A percentile compares a stretch with the other conserved stretches of the same genome.
These are phyloP conservation scores for Callionymus lyra DNA, from an alignment of 2,113 vertebrate species.

Conservation along the genomic window DNA sequence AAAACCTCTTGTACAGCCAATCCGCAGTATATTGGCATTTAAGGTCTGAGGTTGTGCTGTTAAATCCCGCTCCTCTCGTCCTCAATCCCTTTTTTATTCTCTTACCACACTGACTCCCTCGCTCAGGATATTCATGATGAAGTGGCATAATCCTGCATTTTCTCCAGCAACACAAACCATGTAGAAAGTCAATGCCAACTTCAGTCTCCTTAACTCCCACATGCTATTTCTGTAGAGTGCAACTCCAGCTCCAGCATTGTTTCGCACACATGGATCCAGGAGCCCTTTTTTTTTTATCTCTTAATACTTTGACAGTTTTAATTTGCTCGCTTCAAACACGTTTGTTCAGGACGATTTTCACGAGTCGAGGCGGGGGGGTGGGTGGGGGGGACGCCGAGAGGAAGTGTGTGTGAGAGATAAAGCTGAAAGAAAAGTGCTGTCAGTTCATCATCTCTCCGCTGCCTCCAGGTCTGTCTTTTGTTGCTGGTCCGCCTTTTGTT, in stretches of 20 bases:
- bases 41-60: not conserved
- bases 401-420: conserved; percentile 17
- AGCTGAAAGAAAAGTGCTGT: conserved; percentile 21
- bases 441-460: conserved; percentile 16
- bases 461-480: conserved; percentile 41
- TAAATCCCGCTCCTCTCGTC: conserved; percentile 5
- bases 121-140: conserved; percentile 10
- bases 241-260: conserved; percentile 7
- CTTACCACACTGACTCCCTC: not conserved
- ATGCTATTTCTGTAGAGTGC: not conserved
- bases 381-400: not conserved
- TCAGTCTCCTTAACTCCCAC: conserved; percentile 22
- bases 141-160: conserved; percentile 25
- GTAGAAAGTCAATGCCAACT: conserved; percentile 26
- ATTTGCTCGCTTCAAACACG: too few relatives aligned
- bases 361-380: not conserved
- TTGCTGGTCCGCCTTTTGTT: conserved; percentile 36
- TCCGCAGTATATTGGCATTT: conserved; percentile 9
- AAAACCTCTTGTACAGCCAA: conserved; percentile 1
- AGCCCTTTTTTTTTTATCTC: conserved; percentile 2
- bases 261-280: conserved; percentile 6
- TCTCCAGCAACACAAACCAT: conserved; percentile 13
- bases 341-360: not conserved
- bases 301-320: not conserved
- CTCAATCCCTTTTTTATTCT: conserved; percentile 14